Percentiles rank a stretch among this genome's conserved stretches.
Evolutionary conservation across 2,113 vertebrate species (phyloP).

Genomic region (Pelodiscus sinensis): DNA sequence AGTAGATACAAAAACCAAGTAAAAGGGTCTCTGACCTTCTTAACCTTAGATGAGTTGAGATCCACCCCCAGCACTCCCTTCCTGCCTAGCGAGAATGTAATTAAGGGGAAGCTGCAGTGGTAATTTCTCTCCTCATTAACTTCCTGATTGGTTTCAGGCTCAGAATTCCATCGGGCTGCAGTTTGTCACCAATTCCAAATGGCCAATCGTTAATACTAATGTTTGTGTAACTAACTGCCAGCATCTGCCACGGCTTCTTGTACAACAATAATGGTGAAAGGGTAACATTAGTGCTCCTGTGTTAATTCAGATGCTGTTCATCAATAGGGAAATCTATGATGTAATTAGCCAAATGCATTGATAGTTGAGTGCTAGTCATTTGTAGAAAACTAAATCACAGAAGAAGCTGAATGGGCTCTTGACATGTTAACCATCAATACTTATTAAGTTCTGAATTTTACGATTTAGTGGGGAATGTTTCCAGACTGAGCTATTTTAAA

Average conservation of each 20-base stretch:
- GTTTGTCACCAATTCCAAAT: constrained; percentile 98
- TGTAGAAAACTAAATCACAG: constrained; percentile 83
- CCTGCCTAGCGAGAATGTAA: constrained; percentile 84
- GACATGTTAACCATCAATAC: constrained; percentile 84
- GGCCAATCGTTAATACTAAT: constrained; percentile 98
- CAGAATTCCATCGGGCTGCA: constrained; percentile 88
- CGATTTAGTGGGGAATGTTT: constrained; percentile 82
- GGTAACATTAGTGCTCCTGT: constrained; percentile 86
- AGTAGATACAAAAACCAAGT: constrained; percentile 80
- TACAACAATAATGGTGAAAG: constrained; percentile 88
- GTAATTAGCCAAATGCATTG: constrained; percentile 88
- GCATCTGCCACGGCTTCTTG: constrained; percentile 85
- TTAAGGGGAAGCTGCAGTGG: constrained; percentile 87
- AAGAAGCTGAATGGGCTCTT: constrained; percentile 57
- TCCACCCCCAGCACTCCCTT: constrained; percentile 80
- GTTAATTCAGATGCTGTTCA: constrained; percentile 92
- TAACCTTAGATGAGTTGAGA: constrained; percentile 81
- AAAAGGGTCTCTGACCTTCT: constrained; percentile 86
- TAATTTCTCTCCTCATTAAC: constrained; percentile 99
- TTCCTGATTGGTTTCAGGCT: constrained; percentile 99
- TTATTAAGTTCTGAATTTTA: constrained; percentile 77
- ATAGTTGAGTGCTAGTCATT: constrained; percentile 73
- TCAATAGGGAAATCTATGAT: constrained; percentile 92
- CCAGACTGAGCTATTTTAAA: constrained; percentile 58
- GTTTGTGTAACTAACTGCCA: constrained; percentile 98